A percentile compares a stretch with the other conserved stretches of the same genome.
Evolutionary conservation across 2,113 vertebrate genomes (phyloP).

Genomic region (Pungitius pungitius): DNA sequence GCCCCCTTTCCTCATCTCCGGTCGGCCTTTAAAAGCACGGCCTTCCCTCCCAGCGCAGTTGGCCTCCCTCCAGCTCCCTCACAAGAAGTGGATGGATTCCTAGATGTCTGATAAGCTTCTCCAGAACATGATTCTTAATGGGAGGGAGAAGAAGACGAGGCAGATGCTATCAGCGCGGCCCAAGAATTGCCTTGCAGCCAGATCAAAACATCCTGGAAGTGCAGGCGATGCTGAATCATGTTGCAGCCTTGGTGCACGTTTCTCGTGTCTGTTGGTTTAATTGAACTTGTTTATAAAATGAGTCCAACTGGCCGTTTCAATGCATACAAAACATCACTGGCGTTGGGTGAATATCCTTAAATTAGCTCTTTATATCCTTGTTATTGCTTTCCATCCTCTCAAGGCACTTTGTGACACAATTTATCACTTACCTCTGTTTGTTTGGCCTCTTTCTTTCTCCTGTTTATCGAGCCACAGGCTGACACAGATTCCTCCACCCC

Average conservation of each 20-base stretch:
- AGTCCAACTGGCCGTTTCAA: slow-evolving; percentile 63
- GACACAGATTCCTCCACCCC: slow-evolving; percentile 32
- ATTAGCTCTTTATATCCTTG: slow-evolving; percentile 60
- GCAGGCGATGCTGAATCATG: slow-evolving; percentile 57
- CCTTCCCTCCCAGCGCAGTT: slow-evolving; percentile 62
- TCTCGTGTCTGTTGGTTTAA: slow-evolving; percentile 64
- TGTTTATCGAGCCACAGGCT: slow-evolving; percentile 60
- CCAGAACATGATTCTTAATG: slow-evolving; percentile 75
- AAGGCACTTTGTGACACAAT: slow-evolving; percentile 61
- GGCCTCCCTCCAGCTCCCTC: slow-evolving; percentile 63
- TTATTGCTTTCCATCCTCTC: slow-evolving; percentile 42
- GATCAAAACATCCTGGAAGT: slow-evolving; percentile 68
- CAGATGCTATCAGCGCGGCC: slow-evolving; percentile 72
- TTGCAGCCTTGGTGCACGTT: slow-evolving; percentile 50
- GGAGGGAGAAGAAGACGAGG: slow-evolving; percentile 72
- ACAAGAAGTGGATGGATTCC: slow-evolving; percentile 74
- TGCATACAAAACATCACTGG: slow-evolving; percentile 66
- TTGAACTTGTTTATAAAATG: slow-evolving; percentile 66
- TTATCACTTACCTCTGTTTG: slow-evolving; percentile 66
- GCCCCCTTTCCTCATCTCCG: slow-evolving; percentile 56
- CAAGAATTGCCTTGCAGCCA: slow-evolving; percentile 59
- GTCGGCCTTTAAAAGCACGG: slow-evolving; percentile 53
- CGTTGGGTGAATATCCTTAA: slow-evolving; percentile 52
- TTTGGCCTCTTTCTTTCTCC: slow-evolving; percentile 60
- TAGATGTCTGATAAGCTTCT: slow-evolving; percentile 76